Base-by-base conservation (phyloP, 64 coral and sea anemone genomes). In the Dendrophyllia cribrosa region DNA sequence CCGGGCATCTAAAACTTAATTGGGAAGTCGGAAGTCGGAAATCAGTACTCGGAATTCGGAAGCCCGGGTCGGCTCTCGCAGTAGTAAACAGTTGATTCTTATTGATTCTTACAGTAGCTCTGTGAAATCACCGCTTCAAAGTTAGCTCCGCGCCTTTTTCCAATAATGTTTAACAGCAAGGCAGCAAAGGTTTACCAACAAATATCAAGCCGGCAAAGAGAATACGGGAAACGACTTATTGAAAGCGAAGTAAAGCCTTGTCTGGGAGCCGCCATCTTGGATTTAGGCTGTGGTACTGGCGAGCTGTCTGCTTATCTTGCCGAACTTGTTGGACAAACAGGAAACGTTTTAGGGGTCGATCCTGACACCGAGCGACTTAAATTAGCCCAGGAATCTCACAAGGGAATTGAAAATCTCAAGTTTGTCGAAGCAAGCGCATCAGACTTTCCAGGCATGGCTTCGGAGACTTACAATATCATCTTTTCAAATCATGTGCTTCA, bases 241-340 rank as follows among this genome's bases (percentile, higher is more conserved):
- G 8, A 56, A 23, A 20, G 8, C 1, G 50, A 78, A 20, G 16
- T 78, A 17, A 3, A 24, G n/a, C 49, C 75, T 7, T 51, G 51
- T n/a, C 48, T 17, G 17, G 75, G 75, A 53, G 75, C 21, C 10
- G 9, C 8, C 52, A 58, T 78, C 8, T 76, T 76, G 73, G 79
- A 83, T 83, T 47, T 83, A 14, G 79, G 79, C 34, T 83, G 79
- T 16, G 79, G 81, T 20, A 85, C 81, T 45, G 81, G 81, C 6
- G 81, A 85, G 43, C 59, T 85, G 22, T 66, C 81, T 44, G 59
- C 59, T 3, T 64, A 46, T 9, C 5, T 85, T 46, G 81, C 81
- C 6, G 81, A 63, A 24, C 59, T 66, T 58, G 51, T 81, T 8
- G 51, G 7, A 16, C 20, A 52, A 59, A 8, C 59, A 58, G 77